Evolutionary conservation across 2,888 invertebrate species (phyloP).

Genomic region (Gnatocerus cornutus): DNA sequence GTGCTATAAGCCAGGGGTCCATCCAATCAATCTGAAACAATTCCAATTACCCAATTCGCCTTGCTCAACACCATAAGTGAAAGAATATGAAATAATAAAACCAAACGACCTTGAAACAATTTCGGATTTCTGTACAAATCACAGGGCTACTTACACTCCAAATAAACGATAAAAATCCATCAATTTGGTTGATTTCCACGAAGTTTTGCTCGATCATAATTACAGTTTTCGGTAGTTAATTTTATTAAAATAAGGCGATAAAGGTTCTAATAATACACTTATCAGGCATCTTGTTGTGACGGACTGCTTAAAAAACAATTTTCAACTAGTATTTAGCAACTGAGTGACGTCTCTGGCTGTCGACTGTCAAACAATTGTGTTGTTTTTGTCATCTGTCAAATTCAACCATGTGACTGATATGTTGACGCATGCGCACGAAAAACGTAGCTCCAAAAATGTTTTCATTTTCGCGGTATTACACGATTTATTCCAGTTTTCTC

Average conservation of each 20-base stretch:
- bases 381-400: too few relatives aligned
- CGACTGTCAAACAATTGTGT: too few relatives aligned
- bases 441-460: too few relatives aligned
- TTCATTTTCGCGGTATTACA: too few relatives aligned
- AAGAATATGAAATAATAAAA: not conserved
- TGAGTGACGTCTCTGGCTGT: not conserved
- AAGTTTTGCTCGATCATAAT: conserved; percentile 75
- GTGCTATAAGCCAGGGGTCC: conserved; percentile 89
- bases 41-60: too few relatives aligned
- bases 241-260: not conserved
- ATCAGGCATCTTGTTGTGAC: conserved; percentile 25
- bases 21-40: conserved; percentile 88
- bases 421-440: too few relatives aligned
- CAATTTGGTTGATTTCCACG: conserved; percentile 82
- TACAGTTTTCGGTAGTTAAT: not conserved
- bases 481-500: too few relatives aligned
- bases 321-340: too few relatives aligned
- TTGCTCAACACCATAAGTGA: too few relatives aligned
- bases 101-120: conserved; percentile 14
- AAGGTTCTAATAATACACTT: not conserved
- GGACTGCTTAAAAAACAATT: too few relatives aligned
- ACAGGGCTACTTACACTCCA: conserved; percentile 80
- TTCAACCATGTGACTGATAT: too few relatives aligned
- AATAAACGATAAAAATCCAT: conserved; percentile 85
- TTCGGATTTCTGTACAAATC: conserved; percentile 1